Evolutionary conservation across 2,797 vertebrate species (phyloP), one percentile per base, ranked within the genome.

Genomic region (Alosa sapidissima): DNA sequence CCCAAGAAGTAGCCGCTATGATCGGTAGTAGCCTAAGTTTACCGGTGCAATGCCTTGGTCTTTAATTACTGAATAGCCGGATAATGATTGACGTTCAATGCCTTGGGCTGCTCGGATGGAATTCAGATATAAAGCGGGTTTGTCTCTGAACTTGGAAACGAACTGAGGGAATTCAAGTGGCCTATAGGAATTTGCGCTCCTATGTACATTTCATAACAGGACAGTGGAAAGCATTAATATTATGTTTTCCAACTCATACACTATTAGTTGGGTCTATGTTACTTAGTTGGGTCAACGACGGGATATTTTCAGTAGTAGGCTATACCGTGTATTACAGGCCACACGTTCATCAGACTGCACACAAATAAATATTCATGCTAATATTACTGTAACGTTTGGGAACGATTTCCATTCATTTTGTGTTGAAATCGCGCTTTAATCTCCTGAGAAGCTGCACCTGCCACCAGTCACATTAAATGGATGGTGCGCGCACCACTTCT

Each of bases 61-160:
- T 33, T 75, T 75, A 45, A 75, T 36, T 36, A 72, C 28, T 36
- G 33, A 36, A 72, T 72, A 75, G 65, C 11, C 10, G 28, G 14
- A 19, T 13, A 75, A 14, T 41, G 33, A 89, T 84, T 89, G 86
- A 85, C 83, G 68, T 62, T 5, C 68, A 45, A 28, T 68, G 16
- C 62, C 5, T 3, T 10, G n/a, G 33, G 28, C 3, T 36, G 48
- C 11, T 16, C 0, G 21, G 28, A 72, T 47, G 75, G 81, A 10
- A 51, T 21, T 81, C 6, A 52, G 84, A 81, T 84, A 54, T 83
- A 52, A 48, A 45, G 48, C 62, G 82, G 85, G 82, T 83, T 51
- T 81, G 54, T 83, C 72, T 81, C 36, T 83, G 51, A 75, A 81
- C 84, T 82, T 85, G 60, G 36, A 58, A 84, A 4, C 49, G 7